Evolutionary conservation across 2,113 vertebrate species (phyloP).

Genomic region (Caranx melampygus): DNA sequence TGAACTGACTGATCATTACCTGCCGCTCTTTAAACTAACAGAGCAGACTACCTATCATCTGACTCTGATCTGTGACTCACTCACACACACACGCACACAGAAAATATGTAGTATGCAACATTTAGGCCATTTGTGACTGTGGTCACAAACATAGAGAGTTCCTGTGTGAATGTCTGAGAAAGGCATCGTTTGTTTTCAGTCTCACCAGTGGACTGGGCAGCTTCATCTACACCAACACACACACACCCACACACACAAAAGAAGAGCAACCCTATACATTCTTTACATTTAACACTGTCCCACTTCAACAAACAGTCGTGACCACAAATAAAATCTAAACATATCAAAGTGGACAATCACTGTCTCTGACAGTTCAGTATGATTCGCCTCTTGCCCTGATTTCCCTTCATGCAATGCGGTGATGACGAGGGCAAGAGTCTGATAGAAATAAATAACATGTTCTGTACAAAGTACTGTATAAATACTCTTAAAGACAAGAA

Average conservation of each 20-base stretch:
- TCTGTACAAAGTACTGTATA: constrained; percentile 63
- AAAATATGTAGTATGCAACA: constrained; percentile 12
- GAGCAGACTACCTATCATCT: not conserved
- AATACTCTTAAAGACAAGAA: constrained; percentile 50
- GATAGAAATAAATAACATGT: constrained; percentile 59
- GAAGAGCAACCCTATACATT: constrained; percentile 27
- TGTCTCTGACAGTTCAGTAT: constrained; percentile 28
- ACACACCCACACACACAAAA: constrained; percentile 7
- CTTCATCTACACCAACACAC: constrained; percentile 1
- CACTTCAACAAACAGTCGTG: not conserved
- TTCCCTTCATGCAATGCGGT: constrained; percentile 40
- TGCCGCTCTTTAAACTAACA: not conserved
- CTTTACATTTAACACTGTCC: constrained; percentile 13
- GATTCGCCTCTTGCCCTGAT: constrained; percentile 6
- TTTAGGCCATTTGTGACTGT: constrained; percentile 32
- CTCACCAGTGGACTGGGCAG: constrained; percentile 35
- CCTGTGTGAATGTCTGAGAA: constrained; percentile 38
- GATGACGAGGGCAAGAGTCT: constrained; percentile 10
- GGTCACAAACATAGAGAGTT: constrained; percentile 29
- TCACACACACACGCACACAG: not conserved
- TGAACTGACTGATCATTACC: not conserved
- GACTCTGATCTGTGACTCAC: not conserved
- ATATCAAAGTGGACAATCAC: not conserved
- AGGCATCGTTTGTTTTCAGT: constrained; percentile 59
- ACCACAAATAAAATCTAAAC: constrained; percentile 3